Percentiles rank a stretch among this genome's conserved stretches.
Evolutionary conservation across 2,888 invertebrate genomes (phyloP).

Genomic region (Napeogenes inachia): DNA sequence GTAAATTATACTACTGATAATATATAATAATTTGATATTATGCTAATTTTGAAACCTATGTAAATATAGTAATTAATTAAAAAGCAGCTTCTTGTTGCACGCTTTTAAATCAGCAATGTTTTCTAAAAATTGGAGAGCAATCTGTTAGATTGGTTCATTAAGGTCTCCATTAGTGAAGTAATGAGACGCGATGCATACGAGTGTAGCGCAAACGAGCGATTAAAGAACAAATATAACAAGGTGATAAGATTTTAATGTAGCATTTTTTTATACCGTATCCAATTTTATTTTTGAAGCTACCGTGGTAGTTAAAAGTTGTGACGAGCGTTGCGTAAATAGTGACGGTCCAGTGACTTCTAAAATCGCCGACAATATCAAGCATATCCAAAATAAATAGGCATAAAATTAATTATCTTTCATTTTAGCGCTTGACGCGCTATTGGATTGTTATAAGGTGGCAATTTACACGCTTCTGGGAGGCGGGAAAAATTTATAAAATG

Average conservation of each 20-base stretch:
- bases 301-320: slow-evolving; percentile 4
- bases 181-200: slow-evolving; percentile 73
- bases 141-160: slow-evolving; percentile 77
- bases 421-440: not conserved
- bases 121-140: slow-evolving; percentile 73
- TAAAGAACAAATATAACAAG: too few species aligned
- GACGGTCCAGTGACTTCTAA: not conserved
- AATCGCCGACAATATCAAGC: slow-evolving; percentile 2
- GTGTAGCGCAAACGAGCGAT: slow-evolving; percentile 45
- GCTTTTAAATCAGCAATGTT: slow-evolving; percentile 71
- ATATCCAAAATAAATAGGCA: not conserved
- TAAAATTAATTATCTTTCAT: slow-evolving; percentile 3
- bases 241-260: too few species aligned
- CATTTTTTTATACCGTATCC: too few species aligned
- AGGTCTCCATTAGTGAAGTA: slow-evolving; percentile 73
- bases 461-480: not conserved
- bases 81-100: slow-evolving; percentile 51
- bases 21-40: slow-evolving; percentile 8
- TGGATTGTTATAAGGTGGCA: not conserved
- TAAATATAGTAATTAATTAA: slow-evolving; percentile 52
- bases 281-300: too few species aligned
- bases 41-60: slow-evolving; percentile 10
- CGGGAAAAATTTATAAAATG: slow-evolving; percentile 3
- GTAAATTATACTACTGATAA: not conserved
- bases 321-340: not conserved